A percentile compares a stretch with the other conserved stretches of the same genome.
These are phyloP conservation scores for Anodontia alba DNA, from an alignment of 2,888 invertebrate genomes.

Conservation along the genomic window DNA sequence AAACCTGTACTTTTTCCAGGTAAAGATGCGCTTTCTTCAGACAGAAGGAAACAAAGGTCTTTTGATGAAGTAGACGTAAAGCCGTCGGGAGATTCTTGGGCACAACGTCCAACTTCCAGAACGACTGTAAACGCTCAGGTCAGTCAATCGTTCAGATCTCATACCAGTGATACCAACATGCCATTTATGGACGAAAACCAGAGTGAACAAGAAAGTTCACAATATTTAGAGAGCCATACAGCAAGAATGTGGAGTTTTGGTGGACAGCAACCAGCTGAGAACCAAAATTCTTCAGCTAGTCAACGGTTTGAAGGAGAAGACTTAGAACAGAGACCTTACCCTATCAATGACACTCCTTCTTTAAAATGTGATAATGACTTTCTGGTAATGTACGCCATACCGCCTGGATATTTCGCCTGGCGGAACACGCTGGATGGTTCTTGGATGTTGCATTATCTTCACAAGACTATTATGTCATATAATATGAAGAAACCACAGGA, in stretches of 20 bases:
- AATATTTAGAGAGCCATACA: background rate
- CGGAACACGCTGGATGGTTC: constrained; percentile 53
- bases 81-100: constrained; percentile 38
- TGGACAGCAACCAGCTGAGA: background rate
- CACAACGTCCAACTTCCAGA: background rate
- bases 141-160: background rate
- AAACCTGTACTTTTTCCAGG: too few relatives aligned
- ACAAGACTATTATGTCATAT: constrained; percentile 45
- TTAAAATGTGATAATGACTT: constrained; percentile 54
- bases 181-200: background rate
- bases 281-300: background rate
- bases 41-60: constrained; percentile 9
- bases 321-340: constrained; percentile 17
- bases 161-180: background rate
- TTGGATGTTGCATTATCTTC: constrained; percentile 56
- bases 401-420: constrained; percentile 55
- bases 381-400: constrained; percentile 58
- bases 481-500: constrained; percentile 36
- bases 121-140: background rate
- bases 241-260: background rate
- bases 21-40: background rate
- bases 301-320: background rate
- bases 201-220: background rate
- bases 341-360: constrained; percentile 41
- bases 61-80: constrained; percentile 40